Evolutionary conservation across 2,888 invertebrate genomes (phyloP).

Genomic region (Geophilus truncorum): DNA sequence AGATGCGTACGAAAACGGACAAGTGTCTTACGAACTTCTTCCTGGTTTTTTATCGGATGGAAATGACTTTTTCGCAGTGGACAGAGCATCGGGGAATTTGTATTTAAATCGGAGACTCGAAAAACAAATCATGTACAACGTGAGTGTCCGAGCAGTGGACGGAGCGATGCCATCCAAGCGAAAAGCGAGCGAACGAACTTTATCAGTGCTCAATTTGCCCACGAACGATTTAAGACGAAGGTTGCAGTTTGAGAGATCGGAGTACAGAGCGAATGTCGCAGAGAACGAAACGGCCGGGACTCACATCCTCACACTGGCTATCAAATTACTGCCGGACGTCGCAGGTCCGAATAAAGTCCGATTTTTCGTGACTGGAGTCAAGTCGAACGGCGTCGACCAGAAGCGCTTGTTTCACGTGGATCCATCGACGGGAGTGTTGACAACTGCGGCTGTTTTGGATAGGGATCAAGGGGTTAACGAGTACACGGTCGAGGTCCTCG

Average conservation of each 20-base stretch:
- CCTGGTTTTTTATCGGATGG: slow-evolving; percentile 17
- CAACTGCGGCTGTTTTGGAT: slow-evolving; percentile 54
- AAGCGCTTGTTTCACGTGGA: slow-evolving; percentile 88
- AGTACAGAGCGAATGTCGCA: slow-evolving; percentile 68
- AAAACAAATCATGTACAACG: slow-evolving; percentile 56
- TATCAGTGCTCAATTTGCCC: slow-evolving; percentile 59
- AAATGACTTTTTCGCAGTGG: slow-evolving; percentile 44
- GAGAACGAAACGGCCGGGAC: slow-evolving; percentile 87
- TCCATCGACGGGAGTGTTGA: slow-evolving; percentile 77
- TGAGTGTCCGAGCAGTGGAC: slow-evolving; percentile 83
- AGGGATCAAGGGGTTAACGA: slow-evolving; percentile 48
- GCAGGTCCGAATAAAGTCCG: slow-evolving; percentile 58
- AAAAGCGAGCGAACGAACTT: slow-evolving; percentile 77
- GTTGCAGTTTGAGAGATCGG: slow-evolving; percentile 53
- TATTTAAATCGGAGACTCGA: slow-evolving; percentile 47
- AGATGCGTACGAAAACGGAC: slow-evolving; percentile 85
- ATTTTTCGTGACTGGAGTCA: slow-evolving; percentile 74
- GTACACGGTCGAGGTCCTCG: slow-evolving; percentile 80
- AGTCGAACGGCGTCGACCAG: slow-evolving; percentile 60
- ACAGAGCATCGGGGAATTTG: slow-evolving; percentile 46
- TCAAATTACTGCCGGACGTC: slow-evolving; percentile 52
- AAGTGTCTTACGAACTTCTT: slow-evolving; percentile 83
- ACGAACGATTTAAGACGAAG: not conserved
- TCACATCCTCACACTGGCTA: slow-evolving; percentile 53
- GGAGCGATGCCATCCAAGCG: slow-evolving; percentile 85